Conservation (phyloP, 2,113 vertebrate genomes). For the Equus quagga region DNA sequence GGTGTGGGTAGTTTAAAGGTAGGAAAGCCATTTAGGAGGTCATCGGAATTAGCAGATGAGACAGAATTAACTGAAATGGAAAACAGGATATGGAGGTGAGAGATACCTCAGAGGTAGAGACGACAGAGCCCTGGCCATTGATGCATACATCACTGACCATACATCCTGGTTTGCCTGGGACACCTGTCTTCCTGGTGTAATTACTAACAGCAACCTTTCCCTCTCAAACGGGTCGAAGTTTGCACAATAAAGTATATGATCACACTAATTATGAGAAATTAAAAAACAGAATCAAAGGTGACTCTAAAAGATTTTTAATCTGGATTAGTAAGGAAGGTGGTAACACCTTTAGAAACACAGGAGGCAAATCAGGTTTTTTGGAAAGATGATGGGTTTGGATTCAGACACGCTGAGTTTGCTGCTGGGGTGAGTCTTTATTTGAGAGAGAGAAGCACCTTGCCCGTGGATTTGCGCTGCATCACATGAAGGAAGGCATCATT, state of each 20-base stretch:
- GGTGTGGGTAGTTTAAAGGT: background rate
- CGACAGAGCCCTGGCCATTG: background rate
- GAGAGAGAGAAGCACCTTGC: constrained; percentile 64
- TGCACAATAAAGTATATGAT: background rate
- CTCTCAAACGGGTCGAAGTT: background rate
- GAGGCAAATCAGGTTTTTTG: background rate
- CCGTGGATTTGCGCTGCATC: constrained; percentile 68
- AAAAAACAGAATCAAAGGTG: constrained; percentile 9
- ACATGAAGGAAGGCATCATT: constrained; percentile 70
- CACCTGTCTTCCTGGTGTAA: background rate
- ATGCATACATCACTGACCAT: too few species aligned
- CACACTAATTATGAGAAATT: background rate
- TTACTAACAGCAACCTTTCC: background rate
- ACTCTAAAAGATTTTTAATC: background rate
- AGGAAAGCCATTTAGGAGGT: background rate
- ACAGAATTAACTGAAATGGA: background rate
- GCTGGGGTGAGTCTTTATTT: constrained; percentile 39
- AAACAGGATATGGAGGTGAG: background rate
- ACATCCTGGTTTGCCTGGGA: background rate
- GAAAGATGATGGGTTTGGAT: background rate
- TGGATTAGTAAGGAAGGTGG: background rate
- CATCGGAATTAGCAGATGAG: background rate
- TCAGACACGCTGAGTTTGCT: background rate
- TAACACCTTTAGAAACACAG: background rate
- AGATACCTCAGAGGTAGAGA: background rate